Evolutionary conservation across 2,797 vertebrate genomes (phyloP).

Genomic region (Crenuchus spilurus): DNA sequence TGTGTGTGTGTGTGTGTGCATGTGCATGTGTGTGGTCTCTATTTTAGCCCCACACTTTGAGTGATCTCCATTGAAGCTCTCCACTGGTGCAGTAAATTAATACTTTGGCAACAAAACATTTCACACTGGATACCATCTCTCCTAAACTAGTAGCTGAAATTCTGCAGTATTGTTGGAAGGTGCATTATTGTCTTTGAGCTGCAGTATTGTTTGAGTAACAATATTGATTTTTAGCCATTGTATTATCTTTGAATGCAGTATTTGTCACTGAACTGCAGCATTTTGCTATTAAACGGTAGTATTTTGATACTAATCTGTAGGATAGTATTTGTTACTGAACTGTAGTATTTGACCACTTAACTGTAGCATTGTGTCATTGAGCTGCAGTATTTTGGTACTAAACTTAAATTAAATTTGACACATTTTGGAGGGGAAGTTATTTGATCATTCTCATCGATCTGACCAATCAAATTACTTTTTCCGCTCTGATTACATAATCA

Average conservation of each 20-base stretch:
- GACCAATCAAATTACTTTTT: neutral
- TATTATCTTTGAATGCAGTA: too few species aligned
- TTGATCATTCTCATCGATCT: neutral
- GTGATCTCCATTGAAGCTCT: constrained; percentile 73
- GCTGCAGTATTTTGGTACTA: too few species aligned
- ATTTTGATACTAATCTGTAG: too few species aligned
- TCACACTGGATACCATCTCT: constrained; percentile 64
- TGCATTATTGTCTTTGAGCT: constrained; percentile 20
- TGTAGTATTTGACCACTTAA: too few species aligned
- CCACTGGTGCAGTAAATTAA: constrained; percentile 69
- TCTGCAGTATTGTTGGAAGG: constrained; percentile 30
- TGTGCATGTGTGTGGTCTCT: neutral
- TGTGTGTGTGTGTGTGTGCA: constrained; percentile 55
- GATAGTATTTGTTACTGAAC: too few species aligned
- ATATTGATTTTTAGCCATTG: too few species aligned
- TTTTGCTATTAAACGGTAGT: too few species aligned
- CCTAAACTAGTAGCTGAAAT: constrained; percentile 63
- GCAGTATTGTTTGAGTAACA: too few species aligned
- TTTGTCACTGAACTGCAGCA: too few species aligned
- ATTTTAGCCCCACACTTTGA: constrained; percentile 58
- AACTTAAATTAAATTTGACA: neutral
- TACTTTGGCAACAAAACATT: constrained; percentile 65
- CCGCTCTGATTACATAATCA: neutral
- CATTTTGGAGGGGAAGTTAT: too few species aligned
- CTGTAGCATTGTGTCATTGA: too few species aligned